phyloP scores from a whole-genome alignment of 2,888 invertebrate species.

The Scelioninae gen. 1 region DNA sequence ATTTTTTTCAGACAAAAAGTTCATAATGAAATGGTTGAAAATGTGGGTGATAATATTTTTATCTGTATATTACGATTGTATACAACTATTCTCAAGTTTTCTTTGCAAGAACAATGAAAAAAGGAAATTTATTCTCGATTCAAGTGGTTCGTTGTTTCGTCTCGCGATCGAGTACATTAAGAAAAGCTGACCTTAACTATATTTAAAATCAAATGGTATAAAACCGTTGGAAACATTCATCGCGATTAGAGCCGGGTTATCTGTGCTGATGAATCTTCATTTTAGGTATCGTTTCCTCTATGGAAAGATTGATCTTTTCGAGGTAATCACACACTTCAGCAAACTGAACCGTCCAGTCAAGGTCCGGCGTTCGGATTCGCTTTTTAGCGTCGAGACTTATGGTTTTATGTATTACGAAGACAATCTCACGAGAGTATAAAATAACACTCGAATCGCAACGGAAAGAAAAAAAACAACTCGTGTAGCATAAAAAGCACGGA shows the following conservation, averaged over 20 bases:
- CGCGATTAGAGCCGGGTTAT: conserved; percentile 63
- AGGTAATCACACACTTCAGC: conserved; percentile 66
- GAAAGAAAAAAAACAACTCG: conserved; percentile 21
- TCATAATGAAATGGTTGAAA: no score
- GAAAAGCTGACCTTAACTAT: conserved; percentile 52
- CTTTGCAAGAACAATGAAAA: conserved; percentile 1
- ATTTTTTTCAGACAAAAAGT: no score
- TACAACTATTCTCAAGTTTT: background rate
- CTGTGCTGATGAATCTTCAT: conserved; percentile 66
- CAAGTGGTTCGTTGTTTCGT: conserved; percentile 28
- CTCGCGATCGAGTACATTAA: conserved; percentile 10
- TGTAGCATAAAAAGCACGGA: conserved; percentile 26
- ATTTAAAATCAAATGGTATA: conserved; percentile 54
- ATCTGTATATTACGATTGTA: background rate
- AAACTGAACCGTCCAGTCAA: conserved; percentile 67
- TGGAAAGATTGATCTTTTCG: conserved; percentile 67
- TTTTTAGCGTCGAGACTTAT: conserved; percentile 62
- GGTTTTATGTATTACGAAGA: conserved; percentile 58
- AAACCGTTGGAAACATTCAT: conserved; percentile 60
- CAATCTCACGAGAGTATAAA: conserved; percentile 54
- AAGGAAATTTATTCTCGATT: conserved; percentile 30
- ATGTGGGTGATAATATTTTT: no score
- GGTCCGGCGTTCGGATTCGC: conserved; percentile 58
- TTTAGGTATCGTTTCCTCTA: conserved; percentile 65
- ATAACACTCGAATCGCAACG: conserved; percentile 51